These are phyloP conservation scores for Sitta europaea DNA, from an alignment of 2,113 vertebrate species.

Conservation along the genomic window DNA sequence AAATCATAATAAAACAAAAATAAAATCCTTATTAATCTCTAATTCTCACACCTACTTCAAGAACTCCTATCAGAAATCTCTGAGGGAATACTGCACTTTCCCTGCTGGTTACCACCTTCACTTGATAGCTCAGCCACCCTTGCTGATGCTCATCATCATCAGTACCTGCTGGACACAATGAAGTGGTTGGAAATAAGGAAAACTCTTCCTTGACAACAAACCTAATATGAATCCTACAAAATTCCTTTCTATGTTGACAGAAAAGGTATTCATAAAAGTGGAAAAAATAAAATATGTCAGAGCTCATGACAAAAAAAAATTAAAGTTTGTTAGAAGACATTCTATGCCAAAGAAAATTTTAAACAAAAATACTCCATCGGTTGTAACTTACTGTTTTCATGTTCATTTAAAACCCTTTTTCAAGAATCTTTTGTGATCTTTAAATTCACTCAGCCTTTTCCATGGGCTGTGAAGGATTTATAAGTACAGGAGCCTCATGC, in stretches of 20 bases:
- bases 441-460: neutral
- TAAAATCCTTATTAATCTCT: neutral
- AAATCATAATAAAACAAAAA: neutral
- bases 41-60: neutral
- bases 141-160: neutral
- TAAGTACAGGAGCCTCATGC: neutral
- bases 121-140: neutral
- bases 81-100: neutral
- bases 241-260: neutral
- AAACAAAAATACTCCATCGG: neutral
- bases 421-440: neutral
- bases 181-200: neutral
- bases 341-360: neutral
- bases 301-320: neutral
- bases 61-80: neutral
- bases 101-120: neutral
- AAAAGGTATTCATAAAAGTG: neutral
- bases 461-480: neutral
- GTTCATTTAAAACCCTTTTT: neutral
- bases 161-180: rapidly evolving
- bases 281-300: neutral
- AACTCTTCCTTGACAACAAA: neutral
- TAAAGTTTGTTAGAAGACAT: neutral
- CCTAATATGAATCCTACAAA: neutral
- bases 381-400: neutral